Conservation (phyloP, 1,140 invertebrate genomes). For the Anadara kagoshimensis region DNA sequence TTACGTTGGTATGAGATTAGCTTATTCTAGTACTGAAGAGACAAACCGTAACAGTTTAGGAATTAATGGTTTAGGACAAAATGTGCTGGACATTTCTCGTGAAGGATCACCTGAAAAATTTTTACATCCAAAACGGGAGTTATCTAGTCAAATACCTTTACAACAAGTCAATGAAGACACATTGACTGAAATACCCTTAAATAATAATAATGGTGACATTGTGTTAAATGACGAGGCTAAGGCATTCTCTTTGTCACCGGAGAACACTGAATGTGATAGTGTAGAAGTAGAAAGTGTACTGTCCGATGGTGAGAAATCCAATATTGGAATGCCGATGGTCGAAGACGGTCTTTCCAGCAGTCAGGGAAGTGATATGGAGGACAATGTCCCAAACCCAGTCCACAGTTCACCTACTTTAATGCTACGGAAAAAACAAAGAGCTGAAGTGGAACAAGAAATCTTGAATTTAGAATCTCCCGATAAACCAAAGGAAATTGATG, state of each 20-base stretch:
- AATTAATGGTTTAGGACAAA: conserved; percentile 39
- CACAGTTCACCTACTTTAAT: conserved; percentile 62
- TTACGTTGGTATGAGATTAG: conserved; percentile 86
- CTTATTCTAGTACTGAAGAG: conserved; percentile 73
- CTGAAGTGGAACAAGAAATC: conserved; percentile 59
- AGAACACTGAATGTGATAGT: conserved; percentile 96
- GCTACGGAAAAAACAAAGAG: conserved; percentile 62
- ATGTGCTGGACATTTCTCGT: conserved; percentile 45
- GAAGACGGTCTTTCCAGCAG: conserved; percentile 92
- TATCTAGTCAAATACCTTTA: conserved; percentile 32
- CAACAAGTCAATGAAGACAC: conserved; percentile 65
- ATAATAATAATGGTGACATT: conserved; percentile 54
- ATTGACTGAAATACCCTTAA: conserved; percentile 69
- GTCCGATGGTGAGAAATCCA: conserved; percentile 73
- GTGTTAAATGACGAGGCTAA: conserved; percentile 43
- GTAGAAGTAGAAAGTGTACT: conserved; percentile 87
- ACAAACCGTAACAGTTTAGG: conserved; percentile 52
- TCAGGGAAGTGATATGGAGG: conserved; percentile 93
- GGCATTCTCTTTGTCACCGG: conserved; percentile 90
- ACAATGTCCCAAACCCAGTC: conserved; percentile 71
- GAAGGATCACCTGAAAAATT: conserved; percentile 62
- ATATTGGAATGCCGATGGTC: conserved; percentile 90
- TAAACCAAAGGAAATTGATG: conserved; percentile 64
- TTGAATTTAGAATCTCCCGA: conserved; percentile 22
- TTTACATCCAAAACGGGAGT: conserved; percentile 46